Conservation (phyloP, 2,888 invertebrate genomes). For the Apantesis nais region DNA sequence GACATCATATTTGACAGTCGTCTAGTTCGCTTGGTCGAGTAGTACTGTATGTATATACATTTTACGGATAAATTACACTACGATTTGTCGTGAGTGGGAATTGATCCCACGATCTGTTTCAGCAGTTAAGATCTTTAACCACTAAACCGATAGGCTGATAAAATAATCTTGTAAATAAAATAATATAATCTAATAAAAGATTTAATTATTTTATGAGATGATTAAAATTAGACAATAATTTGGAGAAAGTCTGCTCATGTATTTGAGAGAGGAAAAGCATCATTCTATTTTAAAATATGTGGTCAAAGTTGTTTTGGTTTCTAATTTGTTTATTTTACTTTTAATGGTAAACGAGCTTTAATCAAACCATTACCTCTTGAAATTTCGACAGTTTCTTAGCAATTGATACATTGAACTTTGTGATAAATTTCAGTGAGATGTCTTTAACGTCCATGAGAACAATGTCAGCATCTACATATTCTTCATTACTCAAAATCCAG, state of each 20-base stretch:
- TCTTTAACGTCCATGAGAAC: constrained; percentile 74
- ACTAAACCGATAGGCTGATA: neutral
- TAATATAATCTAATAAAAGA: neutral
- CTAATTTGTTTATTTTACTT: no score
- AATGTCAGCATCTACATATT: constrained; percentile 63
- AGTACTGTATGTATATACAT: no score
- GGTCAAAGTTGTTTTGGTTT: no score
- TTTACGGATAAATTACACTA: neutral
- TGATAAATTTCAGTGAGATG: constrained; percentile 70
- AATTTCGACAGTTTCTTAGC: constrained; percentile 87
- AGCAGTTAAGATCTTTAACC: no score
- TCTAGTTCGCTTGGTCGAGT: no score
- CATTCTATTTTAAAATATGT: no score
- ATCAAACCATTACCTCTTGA: constrained; percentile 76
- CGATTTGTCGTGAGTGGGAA: neutral
- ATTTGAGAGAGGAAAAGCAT: no score
- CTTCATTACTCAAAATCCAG: constrained; percentile 60
- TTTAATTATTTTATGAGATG: neutral
- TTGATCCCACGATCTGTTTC: no score
- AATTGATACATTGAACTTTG: constrained; percentile 88
- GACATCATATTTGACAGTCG: no score
- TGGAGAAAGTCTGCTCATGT: no score
- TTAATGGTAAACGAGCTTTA: neutral
- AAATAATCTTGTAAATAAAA: neutral
- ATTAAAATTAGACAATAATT: neutral